phyloP scores from a whole-genome alignment of 2,888 invertebrate genomes.

The Melieria omissa region DNA sequence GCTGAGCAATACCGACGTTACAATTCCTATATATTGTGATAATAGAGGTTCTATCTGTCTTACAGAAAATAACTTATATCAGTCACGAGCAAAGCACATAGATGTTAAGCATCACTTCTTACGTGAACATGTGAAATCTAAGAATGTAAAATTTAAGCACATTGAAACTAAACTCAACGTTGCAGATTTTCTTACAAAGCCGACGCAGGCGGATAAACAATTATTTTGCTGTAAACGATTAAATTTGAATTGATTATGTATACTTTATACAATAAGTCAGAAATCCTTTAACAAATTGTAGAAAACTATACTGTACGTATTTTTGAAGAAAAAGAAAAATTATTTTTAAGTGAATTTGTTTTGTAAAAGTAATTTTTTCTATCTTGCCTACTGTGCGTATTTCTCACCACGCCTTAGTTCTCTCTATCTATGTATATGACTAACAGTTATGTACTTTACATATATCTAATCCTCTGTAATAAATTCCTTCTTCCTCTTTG shows the following conservation, averaged over 20 bases:
- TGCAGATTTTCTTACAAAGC: constrained; percentile 7
- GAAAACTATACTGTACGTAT: no score
- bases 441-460: background rate
- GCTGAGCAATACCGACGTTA: background rate
- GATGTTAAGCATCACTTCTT: constrained; percentile 15
- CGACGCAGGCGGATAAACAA: background rate
- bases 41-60: constrained; percentile 1
- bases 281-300: no score
- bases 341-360: background rate
- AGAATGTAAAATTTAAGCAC: background rate
- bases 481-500: no score
- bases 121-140: constrained; percentile 1
- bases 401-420: background rate
- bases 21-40: constrained; percentile 8
- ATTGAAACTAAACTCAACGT: background rate
- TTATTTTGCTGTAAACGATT: background rate
- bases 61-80: no score
- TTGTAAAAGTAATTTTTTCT: background rate
- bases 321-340: no score
- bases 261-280: no score
- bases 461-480: no score
- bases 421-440: background rate
- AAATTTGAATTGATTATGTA: background rate
- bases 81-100: constrained; percentile 18
- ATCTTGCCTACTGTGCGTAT: constrained; percentile 1